Evolutionary conservation across 2,888 invertebrate genomes (phyloP).

Genomic region (Nephrotoma flavescens): DNA sequence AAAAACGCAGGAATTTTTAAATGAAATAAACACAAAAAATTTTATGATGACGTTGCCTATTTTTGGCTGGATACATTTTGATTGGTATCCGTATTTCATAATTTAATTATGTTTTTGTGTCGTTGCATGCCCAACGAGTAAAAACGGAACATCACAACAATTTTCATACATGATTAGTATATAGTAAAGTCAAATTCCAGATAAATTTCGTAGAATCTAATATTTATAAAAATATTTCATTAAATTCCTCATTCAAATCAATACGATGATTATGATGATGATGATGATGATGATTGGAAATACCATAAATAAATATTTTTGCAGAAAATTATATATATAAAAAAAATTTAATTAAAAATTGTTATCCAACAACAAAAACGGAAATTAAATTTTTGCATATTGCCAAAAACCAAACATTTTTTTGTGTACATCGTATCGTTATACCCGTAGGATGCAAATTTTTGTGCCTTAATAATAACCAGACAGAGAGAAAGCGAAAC

Average conservation of each 20-base stretch:
- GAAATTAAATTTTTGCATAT: neutral
- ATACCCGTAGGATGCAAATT: neutral
- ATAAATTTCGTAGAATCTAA: neutral
- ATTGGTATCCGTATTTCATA: neutral
- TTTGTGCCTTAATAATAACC: neutral
- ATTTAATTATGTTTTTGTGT: neutral
- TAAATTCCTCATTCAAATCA: neutral
- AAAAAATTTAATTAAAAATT: neutral
- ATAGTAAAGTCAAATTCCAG: neutral
- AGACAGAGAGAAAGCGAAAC: too few relatives aligned
- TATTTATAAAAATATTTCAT: neutral
- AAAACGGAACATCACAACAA: neutral
- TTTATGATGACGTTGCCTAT: neutral
- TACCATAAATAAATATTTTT: neutral
- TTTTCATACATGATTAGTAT: neutral
- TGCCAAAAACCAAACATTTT: neutral
- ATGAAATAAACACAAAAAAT: neutral
- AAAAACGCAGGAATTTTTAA: neutral
- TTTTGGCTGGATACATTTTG: neutral
- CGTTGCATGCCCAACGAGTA: neutral
- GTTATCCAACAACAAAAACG: neutral
- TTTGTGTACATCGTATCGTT: neutral
- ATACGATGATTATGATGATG: neutral
- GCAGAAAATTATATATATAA: neutral
- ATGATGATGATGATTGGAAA: neutral